Base-by-base conservation (phyloP, 2,888 invertebrate species). In the Drosophila gaucha region DNA sequence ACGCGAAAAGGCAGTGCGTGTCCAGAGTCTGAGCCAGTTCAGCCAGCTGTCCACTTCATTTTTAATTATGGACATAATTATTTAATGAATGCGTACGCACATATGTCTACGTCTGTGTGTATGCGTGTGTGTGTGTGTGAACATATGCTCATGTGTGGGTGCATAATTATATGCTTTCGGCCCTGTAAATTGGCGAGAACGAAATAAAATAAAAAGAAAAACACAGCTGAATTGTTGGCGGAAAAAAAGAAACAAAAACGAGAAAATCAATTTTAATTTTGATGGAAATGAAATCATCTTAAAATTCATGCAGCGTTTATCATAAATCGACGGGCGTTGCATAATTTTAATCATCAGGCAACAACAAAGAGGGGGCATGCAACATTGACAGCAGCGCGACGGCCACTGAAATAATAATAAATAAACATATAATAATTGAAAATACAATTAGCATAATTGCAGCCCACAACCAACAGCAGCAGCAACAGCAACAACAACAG, bases 371-470 rank as follows among this genome's bases (percentile, higher is more conserved):
- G 26, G 44, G 43, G 35, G 46, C 28, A 12, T 14, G 28, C 9
- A 5, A 26, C 35, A 20, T 9, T 41, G 28, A 36, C 50, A 49
- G 22, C 46, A 24, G 41, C 41, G 0, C 41, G 36, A 38, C 56
- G 41, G 41, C 60, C 51, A 44, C 60, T 49, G 80, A 73, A 84
- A 84, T 67, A 84, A 85, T 76, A 88, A 80, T 82, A 85, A 85
- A 87, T 87, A 87, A 80, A 82, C 82, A 78, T 85, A 87, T 76
- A 82, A 85, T 86, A 82, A 84, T 84, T 84, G 88, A 88, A 82
- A 78, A 85, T 76, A 87, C 82, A 87, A 83, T 83, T 83, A 87
- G 83, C 87, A 85, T 85, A 83, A 87, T 87, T 83, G 78, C 73
- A 65, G 65, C 16, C 49, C 63, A 30, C 60, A 36, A 36, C 41